Conservation (phyloP, 2,113 vertebrate genomes). For the Burhinus bistriatus region DNA sequence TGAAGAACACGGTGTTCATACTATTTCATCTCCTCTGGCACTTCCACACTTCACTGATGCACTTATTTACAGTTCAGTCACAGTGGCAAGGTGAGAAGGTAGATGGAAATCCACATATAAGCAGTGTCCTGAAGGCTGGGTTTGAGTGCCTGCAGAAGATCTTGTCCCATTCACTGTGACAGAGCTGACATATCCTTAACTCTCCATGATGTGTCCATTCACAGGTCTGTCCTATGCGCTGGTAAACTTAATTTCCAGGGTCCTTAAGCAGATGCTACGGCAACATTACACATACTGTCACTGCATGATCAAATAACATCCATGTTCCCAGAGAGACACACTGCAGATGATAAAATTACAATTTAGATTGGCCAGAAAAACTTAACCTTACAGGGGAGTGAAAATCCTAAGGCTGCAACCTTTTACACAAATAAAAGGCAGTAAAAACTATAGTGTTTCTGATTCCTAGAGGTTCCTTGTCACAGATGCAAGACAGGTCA, state of each 20-base stretch:
- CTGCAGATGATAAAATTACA: not conserved
- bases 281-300: not conserved
- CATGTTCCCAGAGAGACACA: not conserved
- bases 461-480: not conserved
- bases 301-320: not conserved
- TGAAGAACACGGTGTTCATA: fast-evolving
- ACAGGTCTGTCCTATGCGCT: not conserved
- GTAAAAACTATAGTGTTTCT: not conserved
- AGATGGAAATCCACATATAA: not conserved
- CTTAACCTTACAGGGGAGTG: not conserved
- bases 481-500: not conserved
- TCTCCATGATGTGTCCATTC: not conserved
- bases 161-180: not conserved
- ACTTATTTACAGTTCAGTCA: not conserved
- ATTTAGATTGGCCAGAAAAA: not conserved
- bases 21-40: not conserved
- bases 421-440: not conserved
- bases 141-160: not conserved
- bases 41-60: not conserved
- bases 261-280: not conserved
- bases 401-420: not conserved
- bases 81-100: not conserved
- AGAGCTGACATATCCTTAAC: not conserved
- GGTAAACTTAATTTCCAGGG: not conserved
- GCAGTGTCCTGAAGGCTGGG: not conserved